Percentiles rank a stretch among this genome's conserved stretches.
Evolutionary conservation across 2,888 invertebrate species (phyloP).

Genomic region (Drosophila borborema): DNA sequence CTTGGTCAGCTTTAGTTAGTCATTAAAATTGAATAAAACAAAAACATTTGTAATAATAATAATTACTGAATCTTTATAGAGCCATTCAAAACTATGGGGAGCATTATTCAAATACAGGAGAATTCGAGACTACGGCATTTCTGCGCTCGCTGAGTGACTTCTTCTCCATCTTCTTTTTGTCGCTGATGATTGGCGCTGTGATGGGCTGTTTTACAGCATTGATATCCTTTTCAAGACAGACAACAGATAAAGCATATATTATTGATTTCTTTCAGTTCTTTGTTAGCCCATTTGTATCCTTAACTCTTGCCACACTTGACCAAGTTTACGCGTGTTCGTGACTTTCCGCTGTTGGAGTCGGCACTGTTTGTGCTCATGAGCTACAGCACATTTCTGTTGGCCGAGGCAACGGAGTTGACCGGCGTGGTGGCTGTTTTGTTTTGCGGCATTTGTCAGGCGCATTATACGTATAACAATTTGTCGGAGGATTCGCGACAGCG

Average conservation of each 20-base stretch:
- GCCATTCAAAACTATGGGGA: conserved; percentile 95
- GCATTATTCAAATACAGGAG: conserved; percentile 92
- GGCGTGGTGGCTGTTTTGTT: conserved; percentile 99
- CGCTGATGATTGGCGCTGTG: conserved; percentile 95
- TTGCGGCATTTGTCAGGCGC: conserved; percentile 99
- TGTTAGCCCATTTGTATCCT: conserved; percentile 55
- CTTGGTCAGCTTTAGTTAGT: background rate
- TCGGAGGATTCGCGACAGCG: conserved; percentile 93
- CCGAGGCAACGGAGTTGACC: conserved; percentile 98
- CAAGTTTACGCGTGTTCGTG: conserved; percentile 96
- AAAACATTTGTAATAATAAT: background rate
- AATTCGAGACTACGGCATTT: conserved; percentile 95
- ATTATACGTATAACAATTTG: conserved; percentile 98
- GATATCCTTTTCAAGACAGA: conserved; percentile 90
- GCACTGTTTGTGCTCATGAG: conserved; percentile 99
- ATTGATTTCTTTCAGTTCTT: background rate
- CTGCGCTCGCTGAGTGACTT: conserved; percentile 96
- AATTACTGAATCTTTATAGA: conserved; percentile 84
- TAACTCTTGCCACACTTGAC: conserved; percentile 89
- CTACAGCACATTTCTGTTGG: conserved; percentile 98
- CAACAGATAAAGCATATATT: background rate
- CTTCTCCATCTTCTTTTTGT: conserved; percentile 95
- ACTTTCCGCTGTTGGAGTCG: conserved; percentile 97
- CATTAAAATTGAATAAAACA: background rate
- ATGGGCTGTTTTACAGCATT: conserved; percentile 98